These are phyloP conservation scores for Rhincodon typus DNA, from an alignment of 2,797 vertebrate genomes.

Conservation along the genomic window DNA sequence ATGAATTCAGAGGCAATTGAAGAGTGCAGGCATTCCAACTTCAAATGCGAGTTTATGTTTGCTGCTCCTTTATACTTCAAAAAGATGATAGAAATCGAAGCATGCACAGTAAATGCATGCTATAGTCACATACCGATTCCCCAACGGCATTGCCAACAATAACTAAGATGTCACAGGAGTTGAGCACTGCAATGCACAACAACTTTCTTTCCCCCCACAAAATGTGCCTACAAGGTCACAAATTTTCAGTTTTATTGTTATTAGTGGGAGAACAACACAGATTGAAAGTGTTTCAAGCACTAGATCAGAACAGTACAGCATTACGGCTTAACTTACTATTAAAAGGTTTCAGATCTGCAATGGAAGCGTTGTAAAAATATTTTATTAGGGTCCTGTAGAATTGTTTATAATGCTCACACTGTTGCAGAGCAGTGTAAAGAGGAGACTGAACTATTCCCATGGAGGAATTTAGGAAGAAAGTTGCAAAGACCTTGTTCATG, in stretches of 20 bases:
- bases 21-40: neutral
- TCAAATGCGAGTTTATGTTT: neutral
- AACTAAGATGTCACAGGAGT: neutral
- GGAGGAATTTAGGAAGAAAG: neutral
- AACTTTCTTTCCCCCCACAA: neutral
- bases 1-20: neutral
- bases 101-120: neutral
- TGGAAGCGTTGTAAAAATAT: neutral
- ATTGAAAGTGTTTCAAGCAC: neutral
- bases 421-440: neutral
- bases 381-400: neutral
- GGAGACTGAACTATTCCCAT: neutral
- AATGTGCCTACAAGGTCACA: neutral
- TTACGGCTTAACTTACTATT: neutral
- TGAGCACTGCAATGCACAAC: neutral
- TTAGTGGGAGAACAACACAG: neutral
- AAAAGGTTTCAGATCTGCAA: neutral
- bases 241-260: neutral
- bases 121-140: neutral
- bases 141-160: neutral
- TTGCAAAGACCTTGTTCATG: neutral
- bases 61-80: neutral
- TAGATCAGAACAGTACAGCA: neutral
- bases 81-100: neutral
- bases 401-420: neutral